phyloP scores from a whole-genome alignment of 1,140 invertebrate genomes.

The Brachystomella parvula region DNA sequence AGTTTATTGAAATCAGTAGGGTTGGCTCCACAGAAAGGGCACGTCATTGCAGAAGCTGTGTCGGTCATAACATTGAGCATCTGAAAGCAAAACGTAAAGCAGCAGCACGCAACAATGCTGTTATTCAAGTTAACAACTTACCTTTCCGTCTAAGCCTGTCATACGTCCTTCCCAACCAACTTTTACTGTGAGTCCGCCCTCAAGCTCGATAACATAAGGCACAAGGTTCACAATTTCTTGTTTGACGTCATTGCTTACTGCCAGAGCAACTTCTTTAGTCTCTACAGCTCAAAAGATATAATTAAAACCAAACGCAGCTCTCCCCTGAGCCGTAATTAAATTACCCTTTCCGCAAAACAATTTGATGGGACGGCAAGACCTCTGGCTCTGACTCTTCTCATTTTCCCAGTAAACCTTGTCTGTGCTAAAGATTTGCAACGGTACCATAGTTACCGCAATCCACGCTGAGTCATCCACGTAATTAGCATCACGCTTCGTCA shows the following conservation, averaged over 20 bases:
- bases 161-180: neutral
- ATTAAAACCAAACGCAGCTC: no score
- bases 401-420: neutral
- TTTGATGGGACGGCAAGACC: neutral
- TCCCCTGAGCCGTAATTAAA: no score
- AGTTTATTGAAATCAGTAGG: slow-evolving; percentile 6
- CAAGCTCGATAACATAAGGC: neutral
- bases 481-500: neutral
- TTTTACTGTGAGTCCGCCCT: neutral
- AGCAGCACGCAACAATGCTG: no score
- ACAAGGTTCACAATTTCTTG: no score
- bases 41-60: neutral
- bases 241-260: no score
- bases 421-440: neutral
- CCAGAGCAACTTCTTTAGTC: no score
- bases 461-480: neutral
- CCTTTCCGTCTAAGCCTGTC: neutral
- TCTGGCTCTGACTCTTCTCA: neutral
- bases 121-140: no score
- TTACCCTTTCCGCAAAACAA: no score
- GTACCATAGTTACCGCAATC: neutral
- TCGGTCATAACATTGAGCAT: neutral
- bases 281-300: no score
- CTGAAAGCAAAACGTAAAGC: no score
- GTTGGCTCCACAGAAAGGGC: neutral